Conservation (phyloP, 2,888 invertebrate genomes). For the Graphium colonna region DNA sequence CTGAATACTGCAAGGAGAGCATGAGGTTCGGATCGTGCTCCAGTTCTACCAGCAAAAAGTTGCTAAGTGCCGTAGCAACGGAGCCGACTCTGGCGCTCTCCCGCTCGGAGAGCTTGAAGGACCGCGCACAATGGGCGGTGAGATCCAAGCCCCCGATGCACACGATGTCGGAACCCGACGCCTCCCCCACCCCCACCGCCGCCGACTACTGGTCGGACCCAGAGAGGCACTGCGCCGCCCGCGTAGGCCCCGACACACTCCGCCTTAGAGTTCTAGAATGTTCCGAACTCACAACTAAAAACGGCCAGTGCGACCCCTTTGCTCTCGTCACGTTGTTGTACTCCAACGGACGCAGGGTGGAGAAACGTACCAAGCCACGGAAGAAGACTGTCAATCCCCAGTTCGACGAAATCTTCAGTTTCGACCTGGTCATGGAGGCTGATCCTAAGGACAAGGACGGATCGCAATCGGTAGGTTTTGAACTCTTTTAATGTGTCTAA, state of each 20-base stretch:
- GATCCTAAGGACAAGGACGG: constrained; percentile 76
- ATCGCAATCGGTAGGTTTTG: constrained; percentile 74
- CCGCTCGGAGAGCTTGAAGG: constrained; percentile 72
- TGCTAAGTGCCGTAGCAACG: constrained; percentile 59
- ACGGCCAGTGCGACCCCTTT: constrained; percentile 95
- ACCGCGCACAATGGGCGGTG: constrained; percentile 63
- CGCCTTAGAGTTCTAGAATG: constrained; percentile 89
- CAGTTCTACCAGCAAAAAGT: constrained; percentile 70
- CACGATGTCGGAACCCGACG: constrained; percentile 62
- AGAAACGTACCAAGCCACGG: constrained; percentile 90
- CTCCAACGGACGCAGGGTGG: constrained; percentile 88
- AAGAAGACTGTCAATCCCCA: constrained; percentile 95
- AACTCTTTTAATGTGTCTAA: too few relatives aligned
- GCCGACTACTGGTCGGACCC: constrained; percentile 77
- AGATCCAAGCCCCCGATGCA: constrained; percentile 69
- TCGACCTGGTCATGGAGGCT: constrained; percentile 82
- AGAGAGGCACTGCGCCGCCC: constrained; percentile 70
- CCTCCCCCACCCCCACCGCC: constrained; percentile 65
- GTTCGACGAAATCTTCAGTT: constrained; percentile 93
- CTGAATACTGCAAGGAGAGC: constrained; percentile 72
- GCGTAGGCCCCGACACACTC: constrained; percentile 67
- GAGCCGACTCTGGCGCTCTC: constrained; percentile 66
- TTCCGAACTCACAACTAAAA: constrained; percentile 92
- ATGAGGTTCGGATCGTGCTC: constrained; percentile 74
- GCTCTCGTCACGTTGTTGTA: constrained; percentile 89